Conservation (phyloP, 2,113 vertebrate genomes). For the Pipa parva region DNA sequence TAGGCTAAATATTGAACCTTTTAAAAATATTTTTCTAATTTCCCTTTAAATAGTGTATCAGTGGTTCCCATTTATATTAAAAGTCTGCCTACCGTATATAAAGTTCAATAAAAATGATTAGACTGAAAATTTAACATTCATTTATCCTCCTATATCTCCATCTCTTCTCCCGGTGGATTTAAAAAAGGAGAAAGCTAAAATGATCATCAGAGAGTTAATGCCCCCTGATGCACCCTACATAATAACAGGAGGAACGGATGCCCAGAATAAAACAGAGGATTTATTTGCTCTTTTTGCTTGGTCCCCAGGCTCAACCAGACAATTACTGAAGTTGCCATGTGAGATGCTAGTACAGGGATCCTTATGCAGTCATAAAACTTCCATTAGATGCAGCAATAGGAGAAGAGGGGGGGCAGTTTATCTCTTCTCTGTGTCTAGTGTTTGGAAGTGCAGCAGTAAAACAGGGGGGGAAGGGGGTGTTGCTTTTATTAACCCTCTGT, state of each 20-base stretch:
- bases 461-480: slow-evolving; percentile 5
- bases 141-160: background rate
- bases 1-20: too few species aligned
- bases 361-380: slow-evolving; percentile 53
- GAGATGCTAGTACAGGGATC: slow-evolving; percentile 38
- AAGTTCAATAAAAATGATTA: too few species aligned
- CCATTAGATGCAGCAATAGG: slow-evolving; percentile 44
- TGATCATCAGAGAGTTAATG: background rate
- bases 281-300: slow-evolving; percentile 49
- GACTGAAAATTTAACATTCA: too few species aligned
- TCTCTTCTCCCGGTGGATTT: too few species aligned
- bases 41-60: too few species aligned
- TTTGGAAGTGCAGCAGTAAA: slow-evolving; percentile 33
- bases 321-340: slow-evolving; percentile 49
- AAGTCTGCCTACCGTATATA: too few species aligned
- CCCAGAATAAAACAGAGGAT: slow-evolving; percentile 52
- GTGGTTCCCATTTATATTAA: too few species aligned
- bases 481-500: slow-evolving; percentile 32
- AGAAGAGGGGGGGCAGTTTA: slow-evolving; percentile 10
- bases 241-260: slow-evolving; percentile 25
- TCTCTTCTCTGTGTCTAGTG: slow-evolving; percentile 23
- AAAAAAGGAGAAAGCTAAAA: background rate
- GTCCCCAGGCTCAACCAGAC: slow-evolving; percentile 47
- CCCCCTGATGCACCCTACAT: background rate
- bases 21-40: too few species aligned